A percentile compares a stretch with the other conserved stretches of the same genome.
phyloP scores from a whole-genome alignment of 1,140 invertebrate genomes.

The Paralvinella palmiformis region DNA sequence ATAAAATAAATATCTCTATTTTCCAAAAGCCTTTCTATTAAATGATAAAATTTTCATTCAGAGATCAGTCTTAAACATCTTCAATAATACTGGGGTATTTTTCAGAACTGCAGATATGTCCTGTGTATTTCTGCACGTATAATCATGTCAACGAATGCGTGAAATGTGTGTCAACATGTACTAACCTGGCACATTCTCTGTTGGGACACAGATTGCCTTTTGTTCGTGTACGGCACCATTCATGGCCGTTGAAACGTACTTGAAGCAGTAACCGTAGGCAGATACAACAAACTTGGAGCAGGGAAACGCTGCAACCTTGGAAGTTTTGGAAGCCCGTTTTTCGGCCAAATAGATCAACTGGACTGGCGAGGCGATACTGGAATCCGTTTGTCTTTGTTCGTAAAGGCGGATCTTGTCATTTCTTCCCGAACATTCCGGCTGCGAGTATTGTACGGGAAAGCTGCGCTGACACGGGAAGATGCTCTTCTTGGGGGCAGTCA shows the following conservation, averaged over 20 bases:
- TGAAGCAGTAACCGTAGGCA: constrained; percentile 73
- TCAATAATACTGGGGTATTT: too few relatives aligned
- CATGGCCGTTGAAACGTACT: constrained; percentile 74
- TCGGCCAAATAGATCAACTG: constrained; percentile 10
- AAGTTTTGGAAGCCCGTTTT: background rate
- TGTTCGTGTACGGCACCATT: constrained; percentile 75
- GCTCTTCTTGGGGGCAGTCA: background rate
- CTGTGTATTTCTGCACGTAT: background rate
- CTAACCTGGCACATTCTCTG: constrained; percentile 32
- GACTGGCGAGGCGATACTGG: constrained; percentile 6
- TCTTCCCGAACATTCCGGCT: constrained; percentile 9
- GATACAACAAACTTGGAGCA: background rate
- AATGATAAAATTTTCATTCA: too few relatives aligned
- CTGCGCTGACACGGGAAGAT: constrained; percentile 3
- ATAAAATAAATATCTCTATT: too few relatives aligned
- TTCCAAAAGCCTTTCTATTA: too few relatives aligned
- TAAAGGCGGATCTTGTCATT: constrained; percentile 14
- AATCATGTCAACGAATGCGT: background rate
- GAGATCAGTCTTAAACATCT: too few relatives aligned
- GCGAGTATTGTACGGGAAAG: background rate
- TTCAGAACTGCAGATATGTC: too few relatives aligned
- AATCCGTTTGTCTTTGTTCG: background rate
- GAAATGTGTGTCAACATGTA: background rate
- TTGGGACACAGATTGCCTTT: constrained; percentile 71
- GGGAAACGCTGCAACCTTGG: background rate